Evolutionary conservation across 92 coral and sea anemone species (phyloP).

Genomic region (Porites rus): DNA sequence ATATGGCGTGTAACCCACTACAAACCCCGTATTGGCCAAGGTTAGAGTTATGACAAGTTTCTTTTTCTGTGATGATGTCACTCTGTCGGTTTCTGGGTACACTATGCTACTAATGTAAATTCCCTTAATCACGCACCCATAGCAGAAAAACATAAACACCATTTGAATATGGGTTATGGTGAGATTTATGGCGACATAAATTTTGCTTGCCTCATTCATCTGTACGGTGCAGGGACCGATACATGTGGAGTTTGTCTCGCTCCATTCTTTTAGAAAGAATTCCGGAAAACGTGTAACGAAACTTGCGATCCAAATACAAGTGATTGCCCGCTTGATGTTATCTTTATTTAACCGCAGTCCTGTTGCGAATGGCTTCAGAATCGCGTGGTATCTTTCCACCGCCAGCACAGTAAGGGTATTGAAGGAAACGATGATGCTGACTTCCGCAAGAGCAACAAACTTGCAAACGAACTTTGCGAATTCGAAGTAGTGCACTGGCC

Average conservation of each 20-base stretch:
- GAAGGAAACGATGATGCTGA: no score
- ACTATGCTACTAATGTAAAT: not conserved
- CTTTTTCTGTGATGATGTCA: not conserved
- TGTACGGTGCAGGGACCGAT: slow-evolving; percentile 2
- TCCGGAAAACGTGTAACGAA: not conserved
- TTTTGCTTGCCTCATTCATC: not conserved
- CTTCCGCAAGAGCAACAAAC: not conserved
- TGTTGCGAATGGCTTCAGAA: no score
- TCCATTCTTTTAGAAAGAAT: not conserved
- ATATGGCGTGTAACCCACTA: not conserved
- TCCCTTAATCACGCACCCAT: not conserved
- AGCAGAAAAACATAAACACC: not conserved
- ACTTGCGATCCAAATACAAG: not conserved
- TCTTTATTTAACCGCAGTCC: no score
- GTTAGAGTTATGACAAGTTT: not conserved
- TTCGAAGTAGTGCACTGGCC: not conserved
- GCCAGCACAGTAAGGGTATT: no score
- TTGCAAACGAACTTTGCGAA: not conserved
- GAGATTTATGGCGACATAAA: not conserved
- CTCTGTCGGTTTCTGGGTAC: not conserved
- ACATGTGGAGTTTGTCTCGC: not conserved
- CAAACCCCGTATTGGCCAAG: not conserved
- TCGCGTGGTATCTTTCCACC: no score
- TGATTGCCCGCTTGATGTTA: not conserved
- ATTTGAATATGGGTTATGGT: no score